These are phyloP conservation scores for Zaprionus vittiger DNA, from an alignment of 1,140 invertebrate genomes.

Conservation along the genomic window DNA sequence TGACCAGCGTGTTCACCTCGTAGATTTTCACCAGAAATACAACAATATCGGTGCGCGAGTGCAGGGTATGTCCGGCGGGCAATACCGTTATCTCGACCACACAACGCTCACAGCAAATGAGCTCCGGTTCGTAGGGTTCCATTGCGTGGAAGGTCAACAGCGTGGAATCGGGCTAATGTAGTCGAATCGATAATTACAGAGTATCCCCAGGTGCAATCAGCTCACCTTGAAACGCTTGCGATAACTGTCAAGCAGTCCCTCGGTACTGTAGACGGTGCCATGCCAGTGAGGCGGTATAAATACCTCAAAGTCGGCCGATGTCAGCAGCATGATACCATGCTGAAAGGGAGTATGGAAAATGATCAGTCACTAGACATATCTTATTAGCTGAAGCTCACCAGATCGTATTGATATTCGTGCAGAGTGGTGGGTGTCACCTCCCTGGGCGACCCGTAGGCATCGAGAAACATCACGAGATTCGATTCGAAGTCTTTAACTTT, in stretches of 20 bases:
- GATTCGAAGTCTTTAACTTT: not conserved
- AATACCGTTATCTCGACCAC: constrained; percentile 59
- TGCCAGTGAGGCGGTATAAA: constrained; percentile 60
- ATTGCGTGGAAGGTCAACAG: constrained; percentile 62
- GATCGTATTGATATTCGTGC: constrained; percentile 47
- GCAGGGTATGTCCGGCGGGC: constrained; percentile 53
- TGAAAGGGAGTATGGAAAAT: not conserved
- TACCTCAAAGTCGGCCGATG: constrained; percentile 53
- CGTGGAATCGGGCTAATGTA: constrained; percentile 39
- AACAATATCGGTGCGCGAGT: constrained; percentile 50
- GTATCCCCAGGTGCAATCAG: not conserved
- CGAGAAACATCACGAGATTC: constrained; percentile 53
- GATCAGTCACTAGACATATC: not conserved
- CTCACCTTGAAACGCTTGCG: constrained; percentile 53
- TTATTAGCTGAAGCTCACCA: constrained; percentile 31
- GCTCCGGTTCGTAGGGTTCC: constrained; percentile 57
- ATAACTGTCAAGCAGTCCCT: constrained; percentile 46
- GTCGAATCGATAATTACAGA: not conserved
- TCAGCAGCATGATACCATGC: constrained; percentile 59
- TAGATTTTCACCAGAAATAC: constrained; percentile 56
- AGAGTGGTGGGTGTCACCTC: constrained; percentile 57
- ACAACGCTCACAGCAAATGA: constrained; percentile 52
- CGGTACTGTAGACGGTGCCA: constrained; percentile 65
- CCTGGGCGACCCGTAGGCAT: constrained; percentile 46
- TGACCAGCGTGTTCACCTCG: constrained; percentile 48